Conservation (phyloP, 2,797 vertebrate genomes). For the Hipposideros larvatus region DNA sequence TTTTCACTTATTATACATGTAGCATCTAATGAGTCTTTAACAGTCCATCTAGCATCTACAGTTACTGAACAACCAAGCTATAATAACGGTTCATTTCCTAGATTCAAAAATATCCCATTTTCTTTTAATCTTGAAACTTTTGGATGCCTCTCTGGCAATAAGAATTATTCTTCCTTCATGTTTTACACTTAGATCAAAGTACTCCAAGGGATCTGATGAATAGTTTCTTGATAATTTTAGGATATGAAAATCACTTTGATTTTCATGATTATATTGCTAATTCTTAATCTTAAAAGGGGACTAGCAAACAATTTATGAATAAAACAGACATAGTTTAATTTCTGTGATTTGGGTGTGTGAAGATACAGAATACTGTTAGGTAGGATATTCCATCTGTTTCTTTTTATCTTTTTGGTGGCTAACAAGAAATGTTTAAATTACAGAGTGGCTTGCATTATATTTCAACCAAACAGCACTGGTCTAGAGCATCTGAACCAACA, state of each 20-base stretch:
- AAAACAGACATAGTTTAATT: background rate
- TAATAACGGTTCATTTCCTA: background rate
- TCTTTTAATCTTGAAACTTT: background rate
- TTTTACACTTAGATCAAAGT: background rate
- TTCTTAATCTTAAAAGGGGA: background rate
- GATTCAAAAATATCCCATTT: background rate
- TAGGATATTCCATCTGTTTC: background rate
- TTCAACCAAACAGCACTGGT: background rate
- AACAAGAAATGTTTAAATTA: background rate
- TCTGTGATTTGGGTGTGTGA: background rate
- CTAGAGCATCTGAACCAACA: background rate
- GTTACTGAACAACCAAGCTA: background rate
- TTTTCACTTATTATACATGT: background rate
- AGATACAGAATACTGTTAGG: background rate
- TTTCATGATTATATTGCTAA: constrained; percentile 23
- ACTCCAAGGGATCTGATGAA: background rate
- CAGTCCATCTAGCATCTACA: background rate
- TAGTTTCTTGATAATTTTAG: constrained; percentile 13
- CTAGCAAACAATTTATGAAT: background rate
- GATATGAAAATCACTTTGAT: background rate
- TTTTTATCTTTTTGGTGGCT: background rate
- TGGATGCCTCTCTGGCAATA: background rate
- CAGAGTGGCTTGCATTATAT: background rate
- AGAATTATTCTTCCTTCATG: background rate
- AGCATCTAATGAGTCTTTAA: background rate